Evolutionary conservation across 30 jellyfish, hydroid and myxozoan species (phyloP).

Genomic region (Rhopilema esculentum): DNA sequence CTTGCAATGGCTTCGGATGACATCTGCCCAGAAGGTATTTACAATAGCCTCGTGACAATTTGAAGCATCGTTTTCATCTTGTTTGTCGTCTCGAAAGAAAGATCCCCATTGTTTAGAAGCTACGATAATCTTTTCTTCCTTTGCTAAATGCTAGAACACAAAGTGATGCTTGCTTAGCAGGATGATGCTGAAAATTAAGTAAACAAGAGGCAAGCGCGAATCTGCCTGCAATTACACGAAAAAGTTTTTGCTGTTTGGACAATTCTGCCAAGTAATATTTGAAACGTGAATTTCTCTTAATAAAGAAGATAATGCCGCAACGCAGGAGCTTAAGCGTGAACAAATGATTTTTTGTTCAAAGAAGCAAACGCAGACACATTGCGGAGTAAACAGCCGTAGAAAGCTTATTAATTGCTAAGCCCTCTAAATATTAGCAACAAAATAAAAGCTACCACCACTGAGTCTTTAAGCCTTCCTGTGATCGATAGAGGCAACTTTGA

Average conservation of each 20-base stretch:
- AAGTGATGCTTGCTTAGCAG: background rate
- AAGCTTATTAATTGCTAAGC: background rate
- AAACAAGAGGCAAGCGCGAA: background rate
- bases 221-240: background rate
- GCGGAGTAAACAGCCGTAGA: background rate
- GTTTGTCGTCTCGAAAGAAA: constrained; percentile 67
- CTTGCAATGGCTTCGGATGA: constrained; percentile 63
- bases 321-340: background rate
- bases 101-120: constrained; percentile 94
- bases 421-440: background rate
- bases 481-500: background rate
- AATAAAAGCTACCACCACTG: background rate
- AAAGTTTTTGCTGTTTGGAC: background rate
- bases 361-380: background rate
- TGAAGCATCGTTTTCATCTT: constrained; percentile 1
- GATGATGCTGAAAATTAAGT: background rate
- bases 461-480: background rate
- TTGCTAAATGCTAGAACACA: constrained; percentile 30
- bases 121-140: constrained; percentile 77
- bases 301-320: background rate
- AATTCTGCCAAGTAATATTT: background rate
- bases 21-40: constrained; percentile 85
- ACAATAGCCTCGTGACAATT: constrained; percentile 31
- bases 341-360: background rate
- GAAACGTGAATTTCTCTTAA: background rate